phyloP scores from a whole-genome alignment of 2,797 vertebrate genomes.

The Pantherophis alleghaniensis region DNA sequence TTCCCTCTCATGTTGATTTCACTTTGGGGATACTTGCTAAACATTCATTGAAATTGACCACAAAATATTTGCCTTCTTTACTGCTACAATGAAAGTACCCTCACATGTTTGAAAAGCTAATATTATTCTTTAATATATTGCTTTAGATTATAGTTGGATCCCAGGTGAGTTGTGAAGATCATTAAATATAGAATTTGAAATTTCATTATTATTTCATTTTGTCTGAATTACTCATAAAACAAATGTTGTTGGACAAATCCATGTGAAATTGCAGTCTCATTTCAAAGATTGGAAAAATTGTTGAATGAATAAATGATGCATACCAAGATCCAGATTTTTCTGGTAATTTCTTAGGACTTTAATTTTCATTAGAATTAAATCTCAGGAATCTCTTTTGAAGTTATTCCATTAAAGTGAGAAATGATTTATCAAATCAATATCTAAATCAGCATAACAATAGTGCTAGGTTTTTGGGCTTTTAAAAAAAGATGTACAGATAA shows the following conservation, averaged over 20 bases:
- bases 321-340: not conserved
- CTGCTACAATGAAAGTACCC: constrained; percentile 32
- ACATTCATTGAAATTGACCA: not conserved
- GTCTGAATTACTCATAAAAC: not conserved
- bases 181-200: not conserved
- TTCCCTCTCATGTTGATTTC: not conserved
- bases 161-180: constrained; percentile 15
- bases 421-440: not conserved
- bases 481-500: constrained; percentile 26
- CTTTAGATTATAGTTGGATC: constrained; percentile 50
- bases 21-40: not conserved
- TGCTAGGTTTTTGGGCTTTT: not conserved
- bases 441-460: constrained; percentile 36
- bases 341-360: constrained; percentile 24
- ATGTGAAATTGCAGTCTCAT: not conserved
- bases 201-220: constrained; percentile 7
- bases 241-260: not conserved
- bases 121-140: constrained; percentile 56
- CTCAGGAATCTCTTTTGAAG: constrained; percentile 1
- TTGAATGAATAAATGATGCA: not conserved
- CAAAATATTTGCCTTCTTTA: not conserved
- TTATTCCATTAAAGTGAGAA: not conserved
- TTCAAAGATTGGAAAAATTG: not conserved
- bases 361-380: constrained; percentile 32
- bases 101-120: constrained; percentile 62